A percentile compares a stretch with the other conserved stretches of the same genome.
These are phyloP conservation scores for Geothlypis trichas DNA, from an alignment of 2,113 vertebrate species.

Conservation along the genomic window DNA sequence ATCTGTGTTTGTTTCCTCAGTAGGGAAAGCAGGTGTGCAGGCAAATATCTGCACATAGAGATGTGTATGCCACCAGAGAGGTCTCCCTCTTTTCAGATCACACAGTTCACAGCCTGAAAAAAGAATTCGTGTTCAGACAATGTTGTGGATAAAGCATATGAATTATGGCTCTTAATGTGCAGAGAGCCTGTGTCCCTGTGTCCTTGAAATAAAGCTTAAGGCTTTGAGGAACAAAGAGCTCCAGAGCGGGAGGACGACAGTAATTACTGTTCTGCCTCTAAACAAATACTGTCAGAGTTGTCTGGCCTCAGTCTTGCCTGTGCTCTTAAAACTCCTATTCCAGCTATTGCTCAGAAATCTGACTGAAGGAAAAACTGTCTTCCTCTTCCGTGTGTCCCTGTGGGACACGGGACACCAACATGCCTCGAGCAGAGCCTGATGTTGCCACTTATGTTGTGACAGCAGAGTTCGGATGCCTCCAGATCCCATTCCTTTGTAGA, in stretches of 20 bases:
- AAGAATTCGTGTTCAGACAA: neutral
- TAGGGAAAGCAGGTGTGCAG: neutral
- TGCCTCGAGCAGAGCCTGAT: neutral
- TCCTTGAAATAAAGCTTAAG: neutral
- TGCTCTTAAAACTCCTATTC: neutral
- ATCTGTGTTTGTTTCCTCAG: neutral
- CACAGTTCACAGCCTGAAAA: neutral
- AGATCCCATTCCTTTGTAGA: neutral
- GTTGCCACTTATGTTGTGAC: neutral
- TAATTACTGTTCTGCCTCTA: neutral
- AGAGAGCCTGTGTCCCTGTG: neutral
- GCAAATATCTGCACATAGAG: neutral
- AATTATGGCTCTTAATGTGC: neutral
- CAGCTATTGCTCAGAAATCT: neutral
- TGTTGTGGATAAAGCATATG: neutral
- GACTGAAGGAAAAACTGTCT: neutral
- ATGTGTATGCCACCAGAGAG: neutral
- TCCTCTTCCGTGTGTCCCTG: accelerated
- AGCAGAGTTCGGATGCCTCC: neutral
- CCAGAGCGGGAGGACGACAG: neutral
- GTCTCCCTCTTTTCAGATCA: neutral
- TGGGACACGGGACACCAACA: accelerated
- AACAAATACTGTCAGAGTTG: neutral
- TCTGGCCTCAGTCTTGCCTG: neutral
- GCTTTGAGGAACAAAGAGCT: neutral